Evolutionary conservation across 2,797 vertebrate genomes (phyloP).

Genomic region (Chromobotia macracanthus): DNA sequence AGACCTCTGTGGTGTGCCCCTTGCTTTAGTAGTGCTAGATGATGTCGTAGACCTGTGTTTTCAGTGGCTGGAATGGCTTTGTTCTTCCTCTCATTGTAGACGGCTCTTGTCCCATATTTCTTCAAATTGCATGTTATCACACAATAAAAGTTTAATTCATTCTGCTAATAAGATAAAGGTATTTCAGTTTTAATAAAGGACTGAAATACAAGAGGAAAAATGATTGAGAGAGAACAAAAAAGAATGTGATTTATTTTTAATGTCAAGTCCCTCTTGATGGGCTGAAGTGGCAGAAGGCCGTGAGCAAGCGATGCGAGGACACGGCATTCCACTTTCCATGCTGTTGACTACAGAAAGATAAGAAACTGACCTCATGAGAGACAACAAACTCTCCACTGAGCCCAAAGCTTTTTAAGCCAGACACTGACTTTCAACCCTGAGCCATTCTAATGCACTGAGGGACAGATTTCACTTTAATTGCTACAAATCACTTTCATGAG

Average conservation of each 20-base stretch:
- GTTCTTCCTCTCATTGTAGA: not conserved
- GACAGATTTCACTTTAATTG: slow-evolving; percentile 63
- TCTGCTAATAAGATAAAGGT: slow-evolving; percentile 47
- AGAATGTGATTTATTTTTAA: slow-evolving; percentile 2
- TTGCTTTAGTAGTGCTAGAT: too few relatives aligned
- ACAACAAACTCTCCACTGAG: slow-evolving; percentile 44
- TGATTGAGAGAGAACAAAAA: slow-evolving; percentile 10
- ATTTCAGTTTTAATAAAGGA: slow-evolving; percentile 9
- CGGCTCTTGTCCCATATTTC: not conserved
- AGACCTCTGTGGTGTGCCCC: not conserved
- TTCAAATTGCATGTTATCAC: not conserved
- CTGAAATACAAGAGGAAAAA: not conserved
- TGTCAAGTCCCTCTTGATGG: slow-evolving; percentile 47
- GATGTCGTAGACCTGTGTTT: not conserved
- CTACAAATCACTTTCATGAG: slow-evolving; percentile 60
- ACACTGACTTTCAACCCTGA: slow-evolving; percentile 68
- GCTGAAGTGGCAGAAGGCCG: slow-evolving; percentile 29
- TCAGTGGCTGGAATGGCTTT: not conserved
- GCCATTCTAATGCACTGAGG: slow-evolving; percentile 56
- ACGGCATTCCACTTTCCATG: slow-evolving; percentile 16
- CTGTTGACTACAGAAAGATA: slow-evolving; percentile 40
- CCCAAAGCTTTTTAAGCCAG: slow-evolving; percentile 66
- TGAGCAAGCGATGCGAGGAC: slow-evolving; percentile 2
- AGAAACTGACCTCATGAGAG: slow-evolving; percentile 45
- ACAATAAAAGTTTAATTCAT: slow-evolving; percentile 35